These are phyloP conservation scores for Ophthalmolycus amberensis DNA, from an alignment of 2,113 vertebrate species.

Conservation along the genomic window DNA sequence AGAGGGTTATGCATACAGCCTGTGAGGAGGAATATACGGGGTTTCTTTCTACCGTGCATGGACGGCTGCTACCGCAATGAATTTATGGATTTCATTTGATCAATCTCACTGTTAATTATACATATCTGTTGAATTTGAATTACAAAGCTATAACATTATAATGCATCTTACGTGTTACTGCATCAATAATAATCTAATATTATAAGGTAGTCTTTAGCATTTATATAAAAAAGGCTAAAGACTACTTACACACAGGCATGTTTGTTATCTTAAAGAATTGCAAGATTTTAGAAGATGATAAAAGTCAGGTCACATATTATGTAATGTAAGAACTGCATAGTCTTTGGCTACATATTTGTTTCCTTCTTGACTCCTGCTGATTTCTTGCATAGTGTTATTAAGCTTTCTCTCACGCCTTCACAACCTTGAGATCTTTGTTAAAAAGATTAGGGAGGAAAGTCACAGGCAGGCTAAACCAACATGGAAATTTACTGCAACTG, in stretches of 20 bases:
- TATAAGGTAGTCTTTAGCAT: background rate
- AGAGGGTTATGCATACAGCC: slow-evolving; percentile 44
- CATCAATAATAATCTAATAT: background rate
- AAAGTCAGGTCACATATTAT: background rate
- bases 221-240: no score
- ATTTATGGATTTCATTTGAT: slow-evolving; percentile 10
- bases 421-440: slow-evolving; percentile 26
- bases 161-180: background rate
- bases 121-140: background rate
- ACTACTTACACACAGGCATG: no score
- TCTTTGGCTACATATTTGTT: background rate
- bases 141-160: background rate
- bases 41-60: slow-evolving; percentile 56
- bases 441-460: slow-evolving; percentile 45
- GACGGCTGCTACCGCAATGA: slow-evolving; percentile 23
- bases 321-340: background rate
- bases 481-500: slow-evolving; percentile 24
- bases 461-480: background rate
- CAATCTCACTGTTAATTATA: slow-evolving; percentile 1
- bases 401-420: slow-evolving; percentile 41
- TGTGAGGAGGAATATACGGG: slow-evolving; percentile 47
- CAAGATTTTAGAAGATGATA: background rate
- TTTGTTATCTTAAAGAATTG: background rate
- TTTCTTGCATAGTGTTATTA: slow-evolving; percentile 44
- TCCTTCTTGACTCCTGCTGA: slow-evolving; percentile 13